phyloP scores from a whole-genome alignment of 2,797 vertebrate genomes.

The Bryconaethiops microstoma region DNA sequence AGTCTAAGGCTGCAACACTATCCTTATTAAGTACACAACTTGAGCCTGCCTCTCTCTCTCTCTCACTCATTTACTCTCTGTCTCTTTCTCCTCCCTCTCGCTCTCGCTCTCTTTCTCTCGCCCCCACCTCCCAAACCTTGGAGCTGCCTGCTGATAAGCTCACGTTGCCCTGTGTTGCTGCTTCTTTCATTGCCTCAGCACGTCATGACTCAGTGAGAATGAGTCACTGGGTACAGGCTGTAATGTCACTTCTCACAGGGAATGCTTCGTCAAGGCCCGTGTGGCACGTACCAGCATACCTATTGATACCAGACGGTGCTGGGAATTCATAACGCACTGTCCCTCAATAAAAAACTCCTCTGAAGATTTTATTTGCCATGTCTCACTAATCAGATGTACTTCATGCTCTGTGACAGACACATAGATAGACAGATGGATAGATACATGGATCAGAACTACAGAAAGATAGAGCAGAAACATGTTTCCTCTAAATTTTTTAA shows the following conservation, averaged over 20 bases:
- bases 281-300: background rate
- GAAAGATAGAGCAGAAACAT: no score
- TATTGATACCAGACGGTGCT: conserved; percentile 53
- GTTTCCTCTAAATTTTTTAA: no score
- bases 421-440: background rate
- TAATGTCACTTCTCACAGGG: conserved; percentile 52
- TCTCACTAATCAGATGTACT: background rate
- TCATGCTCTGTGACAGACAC: no score
- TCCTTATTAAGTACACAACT: conserved; percentile 67
- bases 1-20: conserved; percentile 56
- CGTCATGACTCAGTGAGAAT: conserved; percentile 60
- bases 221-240: conserved; percentile 61
- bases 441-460: no score
- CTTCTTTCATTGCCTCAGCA: conserved; percentile 36
- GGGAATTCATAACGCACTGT: conserved; percentile 22
- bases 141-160: conserved; percentile 62
- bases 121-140: no score
- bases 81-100: background rate
- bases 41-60: conserved; percentile 33
- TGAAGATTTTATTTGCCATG: background rate
- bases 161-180: conserved; percentile 52
- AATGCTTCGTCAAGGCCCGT: conserved; percentile 55
- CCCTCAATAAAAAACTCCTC: background rate
- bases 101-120: background rate
- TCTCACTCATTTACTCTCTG: background rate